These are phyloP conservation scores for Gulo gulo DNA, from an alignment of 2,113 vertebrate species.

Conservation along the genomic window DNA sequence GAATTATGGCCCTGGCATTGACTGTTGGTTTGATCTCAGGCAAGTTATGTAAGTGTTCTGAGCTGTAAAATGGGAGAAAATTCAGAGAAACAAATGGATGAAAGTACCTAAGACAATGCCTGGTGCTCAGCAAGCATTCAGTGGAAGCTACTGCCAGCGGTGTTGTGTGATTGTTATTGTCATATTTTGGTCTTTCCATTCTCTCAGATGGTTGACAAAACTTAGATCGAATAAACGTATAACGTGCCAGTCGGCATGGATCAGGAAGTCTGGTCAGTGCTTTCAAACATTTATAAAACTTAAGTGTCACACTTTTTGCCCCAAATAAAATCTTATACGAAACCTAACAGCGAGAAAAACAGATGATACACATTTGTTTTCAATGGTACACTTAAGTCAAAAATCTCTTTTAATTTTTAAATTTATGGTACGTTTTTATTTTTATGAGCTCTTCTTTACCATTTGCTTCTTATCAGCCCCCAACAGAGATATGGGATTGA, in stretches of 20 bases:
- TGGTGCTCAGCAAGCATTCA: not conserved
- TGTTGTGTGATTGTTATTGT: not conserved
- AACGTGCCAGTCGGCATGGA: not conserved
- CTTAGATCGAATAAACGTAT: constrained; percentile 23
- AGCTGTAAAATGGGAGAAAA: not conserved
- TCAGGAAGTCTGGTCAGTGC: not conserved
- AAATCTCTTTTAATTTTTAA: not conserved
- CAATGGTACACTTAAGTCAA: not conserved
- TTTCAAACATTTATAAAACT: constrained; percentile 11
- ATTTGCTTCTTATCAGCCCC: not conserved
- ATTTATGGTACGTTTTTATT: not conserved
- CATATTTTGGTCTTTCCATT: not conserved
- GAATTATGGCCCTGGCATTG: not conserved
- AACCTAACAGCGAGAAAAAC: not conserved
- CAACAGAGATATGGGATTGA: not conserved
- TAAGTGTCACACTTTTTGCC: not conserved
- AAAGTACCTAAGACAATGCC: not conserved
- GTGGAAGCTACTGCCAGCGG: not conserved
- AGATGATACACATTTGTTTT: not conserved
- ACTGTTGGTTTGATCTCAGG: not conserved
- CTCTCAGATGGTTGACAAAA: constrained; percentile 4
- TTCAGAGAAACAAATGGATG: not conserved
- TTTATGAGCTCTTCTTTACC: not conserved
- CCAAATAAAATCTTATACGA: constrained; percentile 17
- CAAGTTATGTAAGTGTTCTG: not conserved